Evolutionary conservation across 2,797 vertebrate species (phyloP), one percentile per base, ranked within the genome.

Genomic region (Delichon dasypus): DNA sequence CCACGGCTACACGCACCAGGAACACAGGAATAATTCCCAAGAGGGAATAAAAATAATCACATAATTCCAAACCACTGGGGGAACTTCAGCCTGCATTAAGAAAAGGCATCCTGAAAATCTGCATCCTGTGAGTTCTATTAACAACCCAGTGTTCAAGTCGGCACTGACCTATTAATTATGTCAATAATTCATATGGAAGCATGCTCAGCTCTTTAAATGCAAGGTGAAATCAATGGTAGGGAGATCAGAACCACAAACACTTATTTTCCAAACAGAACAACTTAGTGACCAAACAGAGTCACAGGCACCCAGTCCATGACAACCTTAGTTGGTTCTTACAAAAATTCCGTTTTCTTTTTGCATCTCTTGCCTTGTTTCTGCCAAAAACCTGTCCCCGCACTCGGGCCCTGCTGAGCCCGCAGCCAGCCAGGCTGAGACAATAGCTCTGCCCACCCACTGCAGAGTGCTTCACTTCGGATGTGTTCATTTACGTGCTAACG

Each of bases 401-500:
- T 3, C 7, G n/a, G 55, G 67, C 75, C 64, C 58, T 13, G 22
- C 85, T 12, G 78, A 85, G 75, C 65, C n/a, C 66, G 48, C 68
- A 86, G 77, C 40, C 48, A 75, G 51, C 18, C 72, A 27, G 66
- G 44, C 73, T 55, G 81, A 64, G 95, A 94, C 95, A 96, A 94
- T 66, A 22, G 47, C 50, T 80, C 38, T 38, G 38, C 38, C 38
- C 38, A 38, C 57, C 82, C 91, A 91, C 93, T 80, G 94, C 81
- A 5, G 57, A 60, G 62, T 3, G 70, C 79, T 85, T 94, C 95
- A 62, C 74, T 96, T 91, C 21, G 58, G 83, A 76, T 47, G 64
- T 53, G 88, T 79, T 96, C 89, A 96, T 97, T 96, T 94, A 67
- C 92, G 88, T 95, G 88, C 74, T 70, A 88, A 96, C 47, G 5